Evolutionary conservation across 2,888 invertebrate genomes (phyloP).

Genomic region (Xylota sylvarum): DNA sequence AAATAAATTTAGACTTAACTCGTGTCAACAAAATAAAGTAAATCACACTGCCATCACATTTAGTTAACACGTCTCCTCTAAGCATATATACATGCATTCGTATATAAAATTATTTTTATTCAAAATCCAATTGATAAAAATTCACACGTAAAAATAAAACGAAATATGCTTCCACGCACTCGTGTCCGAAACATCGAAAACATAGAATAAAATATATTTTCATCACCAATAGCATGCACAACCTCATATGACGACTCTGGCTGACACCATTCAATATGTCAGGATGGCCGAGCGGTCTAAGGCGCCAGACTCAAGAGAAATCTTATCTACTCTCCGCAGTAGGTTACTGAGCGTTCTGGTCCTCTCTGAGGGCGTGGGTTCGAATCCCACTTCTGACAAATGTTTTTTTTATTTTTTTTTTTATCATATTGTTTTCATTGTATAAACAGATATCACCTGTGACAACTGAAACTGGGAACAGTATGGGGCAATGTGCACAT

Average conservation of each 20-base stretch:
- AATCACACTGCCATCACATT: background rate
- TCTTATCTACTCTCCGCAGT: constrained; percentile 72
- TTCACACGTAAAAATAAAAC: background rate
- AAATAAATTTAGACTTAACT: background rate
- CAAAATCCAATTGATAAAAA: background rate
- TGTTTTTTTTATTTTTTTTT: constrained; percentile 49
- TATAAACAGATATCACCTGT: background rate
- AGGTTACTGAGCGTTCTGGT: constrained; percentile 73
- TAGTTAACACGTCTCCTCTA: background rate
- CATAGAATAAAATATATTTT: background rate
- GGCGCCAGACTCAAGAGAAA: constrained; percentile 81
- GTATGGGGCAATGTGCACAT: background rate
- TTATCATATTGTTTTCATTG: background rate
- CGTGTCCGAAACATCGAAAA: background rate
- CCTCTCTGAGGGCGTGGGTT: constrained; percentile 77
- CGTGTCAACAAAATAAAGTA: background rate
- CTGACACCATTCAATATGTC: constrained; percentile 62
- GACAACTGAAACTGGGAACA: background rate
- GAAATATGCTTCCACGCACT: background rate
- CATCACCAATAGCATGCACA: background rate
- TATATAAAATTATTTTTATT: too few relatives aligned
- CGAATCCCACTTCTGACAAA: constrained; percentile 77
- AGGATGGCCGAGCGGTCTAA: constrained; percentile 81
- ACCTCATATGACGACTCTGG: background rate
- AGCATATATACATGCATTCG: background rate